Conservation (phyloP, 2,888 invertebrate species). For the Panorpa germanica region DNA sequence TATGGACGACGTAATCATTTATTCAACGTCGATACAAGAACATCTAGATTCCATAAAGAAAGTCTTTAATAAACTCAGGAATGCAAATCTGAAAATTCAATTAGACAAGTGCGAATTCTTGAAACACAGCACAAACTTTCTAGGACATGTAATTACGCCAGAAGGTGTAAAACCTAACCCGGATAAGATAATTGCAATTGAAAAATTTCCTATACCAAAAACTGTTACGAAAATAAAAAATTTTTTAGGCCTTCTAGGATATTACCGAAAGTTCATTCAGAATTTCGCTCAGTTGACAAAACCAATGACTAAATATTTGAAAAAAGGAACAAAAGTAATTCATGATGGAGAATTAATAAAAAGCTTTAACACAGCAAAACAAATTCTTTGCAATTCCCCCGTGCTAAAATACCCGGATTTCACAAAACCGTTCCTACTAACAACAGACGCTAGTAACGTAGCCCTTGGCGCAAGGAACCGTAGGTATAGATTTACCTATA, state of each 20-base stretch:
- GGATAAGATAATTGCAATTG: slow-evolving; percentile 9
- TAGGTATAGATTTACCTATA: slow-evolving; percentile 13
- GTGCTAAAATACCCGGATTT: slow-evolving; percentile 13
- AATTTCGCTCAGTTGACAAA: slow-evolving; percentile 3
- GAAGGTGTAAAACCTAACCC: slow-evolving; percentile 12
- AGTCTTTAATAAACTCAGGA: slow-evolving; percentile 11
- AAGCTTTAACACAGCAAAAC: slow-evolving; percentile 1
- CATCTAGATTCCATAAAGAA: slow-evolving; percentile 10
- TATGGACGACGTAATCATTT: slow-evolving; percentile 12
- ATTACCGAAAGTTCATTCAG: no score
- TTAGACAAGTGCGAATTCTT: slow-evolving; percentile 13
- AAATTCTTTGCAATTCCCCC: slow-evolving; percentile 8
- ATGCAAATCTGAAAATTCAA: slow-evolving; percentile 11
- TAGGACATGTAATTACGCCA: slow-evolving; percentile 13
- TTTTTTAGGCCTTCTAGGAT: no score
- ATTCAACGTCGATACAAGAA: slow-evolving; percentile 12
- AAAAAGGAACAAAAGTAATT: no score
- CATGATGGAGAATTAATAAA: no score
- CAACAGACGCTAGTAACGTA: slow-evolving; percentile 11
- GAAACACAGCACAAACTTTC: slow-evolving; percentile 11
- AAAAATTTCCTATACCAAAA: slow-evolving; percentile 9
- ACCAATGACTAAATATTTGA: slow-evolving; percentile 5
- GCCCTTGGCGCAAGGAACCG: slow-evolving; percentile 9
- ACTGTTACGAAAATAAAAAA: slow-evolving; percentile 5
- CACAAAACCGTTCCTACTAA: slow-evolving; percentile 10